Evolutionary conservation across 1,140 invertebrate species (phyloP), one percentile per base, ranked within the genome.

Genomic region (Cryptotermes secundus): DNA sequence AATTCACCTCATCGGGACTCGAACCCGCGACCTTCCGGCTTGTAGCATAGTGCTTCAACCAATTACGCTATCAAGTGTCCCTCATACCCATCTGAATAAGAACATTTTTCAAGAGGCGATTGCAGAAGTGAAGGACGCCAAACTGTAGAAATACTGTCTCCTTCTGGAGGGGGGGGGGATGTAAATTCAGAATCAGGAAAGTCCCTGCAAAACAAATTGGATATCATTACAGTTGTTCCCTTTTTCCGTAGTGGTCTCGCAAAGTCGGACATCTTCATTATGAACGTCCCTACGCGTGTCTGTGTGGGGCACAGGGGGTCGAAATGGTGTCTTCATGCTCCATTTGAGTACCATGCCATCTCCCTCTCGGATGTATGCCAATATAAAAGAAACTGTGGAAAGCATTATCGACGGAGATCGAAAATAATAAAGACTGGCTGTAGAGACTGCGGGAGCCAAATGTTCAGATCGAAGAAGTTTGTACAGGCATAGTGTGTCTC

Each of bases 341-440:
- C 59, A 72, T 72, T 72, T 72, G 26, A 72, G 26, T 72, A 26
- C 31, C 59, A 9, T 31, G 26, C 31, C 59, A 31, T 31, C 59
- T 31, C n/a, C 53, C 59, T 72, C 59, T n/a, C 26, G 26, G 19
- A 59, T 59, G 26, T 14, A n/a, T 72, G 59, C 59, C 59, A 31
- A 72, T 72, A 72, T 72, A 72, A 72, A 72, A 26, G 16, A n/a
- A n/a, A n/a, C 59, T 72, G 14, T 31, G 59, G 59, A 31, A 72
- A 26, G 59, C 59, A 72, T n/a, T n/a, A 72, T 72, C n/a, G 59
- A 31, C 59, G 31, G 59, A 72, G 59, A 72, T 72, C 59, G 59
- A 72, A 72, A 72, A 72, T 72, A n/a, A 72, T 72, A 72, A 72
- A 72, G 59, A 4, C 59, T 72, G 6, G 26, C 26, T 72, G 26